Evolutionary conservation across 2,797 vertebrate species (phyloP).

Genomic region (Sebastes minor): DNA sequence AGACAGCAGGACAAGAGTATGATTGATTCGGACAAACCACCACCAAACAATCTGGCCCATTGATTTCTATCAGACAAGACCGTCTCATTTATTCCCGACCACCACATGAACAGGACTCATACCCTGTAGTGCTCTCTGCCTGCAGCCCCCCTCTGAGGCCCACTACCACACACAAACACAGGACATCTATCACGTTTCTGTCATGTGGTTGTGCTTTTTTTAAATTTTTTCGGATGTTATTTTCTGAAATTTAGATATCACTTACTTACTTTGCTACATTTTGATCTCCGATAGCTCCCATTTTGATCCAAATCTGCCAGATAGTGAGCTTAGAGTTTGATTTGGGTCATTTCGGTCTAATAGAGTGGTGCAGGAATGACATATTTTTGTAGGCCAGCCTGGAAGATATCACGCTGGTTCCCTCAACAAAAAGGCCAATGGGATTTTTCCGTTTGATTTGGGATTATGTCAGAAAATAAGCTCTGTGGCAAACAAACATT

Average conservation of each 20-base stretch:
- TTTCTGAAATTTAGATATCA: background rate
- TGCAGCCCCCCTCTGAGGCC: conserved; percentile 11
- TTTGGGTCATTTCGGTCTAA: background rate
- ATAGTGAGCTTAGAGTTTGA: background rate
- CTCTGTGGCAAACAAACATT: background rate
- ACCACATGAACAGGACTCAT: conserved; percentile 44
- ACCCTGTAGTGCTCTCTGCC: conserved; percentile 31
- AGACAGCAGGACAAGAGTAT: conserved; percentile 75
- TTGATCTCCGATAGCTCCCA: background rate
- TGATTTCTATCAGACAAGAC: conserved; percentile 72
- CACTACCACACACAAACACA: conserved; percentile 17
- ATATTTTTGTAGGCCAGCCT: background rate
- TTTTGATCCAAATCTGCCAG: background rate
- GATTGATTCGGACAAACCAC: conserved; percentile 78
- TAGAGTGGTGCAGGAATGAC: background rate
- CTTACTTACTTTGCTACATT: background rate
- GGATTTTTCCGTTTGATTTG: background rate
- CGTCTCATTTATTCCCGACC: conserved; percentile 59
- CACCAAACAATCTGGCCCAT: conserved; percentile 79
- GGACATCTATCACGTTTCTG: conserved; percentile 38
- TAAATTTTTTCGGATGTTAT: no score
- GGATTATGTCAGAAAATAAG: background rate
- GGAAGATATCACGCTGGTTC: background rate
- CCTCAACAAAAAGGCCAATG: background rate
- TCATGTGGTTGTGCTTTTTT: conserved; percentile 4